Conservation (phyloP, 2,888 invertebrate genomes). For the Lacanobia oleracea region DNA sequence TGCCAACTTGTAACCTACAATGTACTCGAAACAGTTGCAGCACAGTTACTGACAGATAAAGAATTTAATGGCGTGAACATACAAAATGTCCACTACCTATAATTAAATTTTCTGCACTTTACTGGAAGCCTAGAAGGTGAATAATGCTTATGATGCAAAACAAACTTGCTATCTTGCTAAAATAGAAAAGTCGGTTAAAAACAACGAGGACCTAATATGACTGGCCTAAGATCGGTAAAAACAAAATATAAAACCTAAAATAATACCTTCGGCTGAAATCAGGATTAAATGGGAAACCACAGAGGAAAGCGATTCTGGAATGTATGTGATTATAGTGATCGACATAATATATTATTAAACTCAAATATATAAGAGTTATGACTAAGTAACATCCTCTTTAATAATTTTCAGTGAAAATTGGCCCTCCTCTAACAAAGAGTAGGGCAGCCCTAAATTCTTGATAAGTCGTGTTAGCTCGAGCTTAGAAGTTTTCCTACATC, state of each 20-base stretch:
- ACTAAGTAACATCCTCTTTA: not conserved
- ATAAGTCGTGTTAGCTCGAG: constrained; percentile 30
- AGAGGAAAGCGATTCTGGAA: not conserved
- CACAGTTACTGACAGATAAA: not conserved
- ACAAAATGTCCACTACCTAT: not conserved
- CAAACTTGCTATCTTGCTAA: too few species aligned
- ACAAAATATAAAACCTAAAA: too few species aligned
- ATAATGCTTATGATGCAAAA: too few species aligned
- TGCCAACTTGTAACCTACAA: constrained; percentile 55
- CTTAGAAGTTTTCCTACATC: constrained; percentile 41
- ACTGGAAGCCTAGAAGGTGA: too few species aligned
- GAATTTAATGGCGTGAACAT: not conserved
- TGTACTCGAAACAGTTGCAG: constrained; percentile 10
- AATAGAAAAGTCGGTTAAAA: too few species aligned
- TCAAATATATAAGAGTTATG: not conserved
- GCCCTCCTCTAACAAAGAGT: constrained; percentile 5
- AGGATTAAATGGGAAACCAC: too few species aligned
- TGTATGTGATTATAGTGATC: not conserved
- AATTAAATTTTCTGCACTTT: constrained; percentile 1
- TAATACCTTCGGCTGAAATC: too few species aligned
- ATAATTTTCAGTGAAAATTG: not conserved
- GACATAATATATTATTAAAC: too few species aligned
- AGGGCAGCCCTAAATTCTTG: constrained; percentile 37
- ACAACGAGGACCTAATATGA: too few species aligned
- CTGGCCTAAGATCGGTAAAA: too few species aligned